Percentiles rank a stretch among this genome's conserved stretches.
These are phyloP conservation scores for Paralichthys olivaceus DNA, from an alignment of 2,113 vertebrate genomes.

Conservation along the genomic window DNA sequence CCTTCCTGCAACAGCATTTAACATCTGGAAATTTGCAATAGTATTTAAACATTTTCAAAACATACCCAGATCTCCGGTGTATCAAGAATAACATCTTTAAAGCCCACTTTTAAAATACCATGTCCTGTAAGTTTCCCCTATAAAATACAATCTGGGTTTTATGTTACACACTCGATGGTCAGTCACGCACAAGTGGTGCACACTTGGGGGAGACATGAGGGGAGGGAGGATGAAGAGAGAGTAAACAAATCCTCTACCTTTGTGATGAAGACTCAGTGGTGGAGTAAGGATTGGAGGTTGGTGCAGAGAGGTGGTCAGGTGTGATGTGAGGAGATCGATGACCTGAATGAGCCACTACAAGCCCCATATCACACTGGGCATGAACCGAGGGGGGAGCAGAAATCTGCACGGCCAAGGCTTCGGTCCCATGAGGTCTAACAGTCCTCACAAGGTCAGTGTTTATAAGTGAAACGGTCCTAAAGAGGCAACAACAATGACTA, in stretches of 20 bases:
- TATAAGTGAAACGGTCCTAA: no score
- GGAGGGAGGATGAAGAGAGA: background rate
- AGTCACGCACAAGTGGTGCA: no score
- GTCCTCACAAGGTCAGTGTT: background rate
- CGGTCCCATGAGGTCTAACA: background rate
- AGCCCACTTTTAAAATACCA: background rate
- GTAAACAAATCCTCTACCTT: background rate
- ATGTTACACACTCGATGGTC: background rate
- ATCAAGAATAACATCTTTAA: background rate
- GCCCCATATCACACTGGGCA: constrained; percentile 26
- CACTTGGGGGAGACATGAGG: background rate
- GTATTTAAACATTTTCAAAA: no score
- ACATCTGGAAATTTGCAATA: no score
- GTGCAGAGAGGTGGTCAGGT: constrained; percentile 23
- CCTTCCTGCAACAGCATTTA: no score
- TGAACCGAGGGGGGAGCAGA: constrained; percentile 7
- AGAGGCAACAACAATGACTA: no score
- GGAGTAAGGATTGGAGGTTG: background rate
- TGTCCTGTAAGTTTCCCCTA: background rate
- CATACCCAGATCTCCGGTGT: no score
- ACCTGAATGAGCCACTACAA: constrained; percentile 32
- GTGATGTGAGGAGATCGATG: constrained; percentile 45
- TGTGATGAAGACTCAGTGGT: background rate
- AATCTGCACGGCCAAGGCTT: constrained; percentile 5
- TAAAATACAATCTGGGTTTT: background rate